Percentiles rank a stretch among this genome's conserved stretches.
Evolutionary conservation across 1,140 invertebrate species (phyloP).

Genomic region (Aphelinus atriplicis): DNA sequence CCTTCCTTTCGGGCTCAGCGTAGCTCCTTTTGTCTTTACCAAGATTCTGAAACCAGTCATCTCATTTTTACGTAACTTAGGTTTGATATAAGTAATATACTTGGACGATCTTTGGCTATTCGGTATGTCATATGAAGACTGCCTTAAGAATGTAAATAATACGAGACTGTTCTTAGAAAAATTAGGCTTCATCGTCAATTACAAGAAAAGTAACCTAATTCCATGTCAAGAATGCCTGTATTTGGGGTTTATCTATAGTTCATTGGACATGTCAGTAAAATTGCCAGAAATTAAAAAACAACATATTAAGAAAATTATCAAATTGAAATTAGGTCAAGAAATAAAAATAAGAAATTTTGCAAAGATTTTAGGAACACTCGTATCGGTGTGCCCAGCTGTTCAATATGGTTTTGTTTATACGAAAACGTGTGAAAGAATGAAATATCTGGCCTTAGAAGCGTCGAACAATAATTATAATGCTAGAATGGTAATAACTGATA

Average conservation of each 20-base stretch:
- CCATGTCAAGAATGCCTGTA: slow-evolving; percentile 22
- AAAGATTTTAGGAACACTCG: slow-evolving; percentile 22
- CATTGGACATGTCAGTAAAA: slow-evolving; percentile 5
- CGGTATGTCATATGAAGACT: neutral
- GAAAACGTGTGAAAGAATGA: slow-evolving; percentile 27
- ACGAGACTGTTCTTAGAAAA: slow-evolving; percentile 18
- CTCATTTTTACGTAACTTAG: slow-evolving; percentile 3
- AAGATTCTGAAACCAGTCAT: slow-evolving; percentile 35
- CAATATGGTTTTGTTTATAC: slow-evolving; percentile 26
- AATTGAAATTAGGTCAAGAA: neutral
- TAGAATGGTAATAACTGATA: neutral
- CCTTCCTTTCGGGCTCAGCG: slow-evolving; percentile 34
- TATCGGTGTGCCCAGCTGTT: slow-evolving; percentile 28
- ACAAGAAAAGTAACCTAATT: slow-evolving; percentile 20
- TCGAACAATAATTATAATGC: slow-evolving; percentile 2
- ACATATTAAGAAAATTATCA: slow-evolving; percentile 18
- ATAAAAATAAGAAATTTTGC: slow-evolving; percentile 24
- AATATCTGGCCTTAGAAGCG: slow-evolving; percentile 9
- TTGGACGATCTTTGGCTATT: slow-evolving; percentile 32
- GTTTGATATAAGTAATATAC: slow-evolving; percentile 28
- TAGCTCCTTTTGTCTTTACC: slow-evolving; percentile 36
- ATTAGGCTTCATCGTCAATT: slow-evolving; percentile 38
- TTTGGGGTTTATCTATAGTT: slow-evolving; percentile 34
- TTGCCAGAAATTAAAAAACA: neutral
- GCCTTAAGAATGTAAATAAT: slow-evolving; percentile 35